Conservation (phyloP, 1,140 invertebrate genomes). For the Brachionus paranguensis region DNA sequence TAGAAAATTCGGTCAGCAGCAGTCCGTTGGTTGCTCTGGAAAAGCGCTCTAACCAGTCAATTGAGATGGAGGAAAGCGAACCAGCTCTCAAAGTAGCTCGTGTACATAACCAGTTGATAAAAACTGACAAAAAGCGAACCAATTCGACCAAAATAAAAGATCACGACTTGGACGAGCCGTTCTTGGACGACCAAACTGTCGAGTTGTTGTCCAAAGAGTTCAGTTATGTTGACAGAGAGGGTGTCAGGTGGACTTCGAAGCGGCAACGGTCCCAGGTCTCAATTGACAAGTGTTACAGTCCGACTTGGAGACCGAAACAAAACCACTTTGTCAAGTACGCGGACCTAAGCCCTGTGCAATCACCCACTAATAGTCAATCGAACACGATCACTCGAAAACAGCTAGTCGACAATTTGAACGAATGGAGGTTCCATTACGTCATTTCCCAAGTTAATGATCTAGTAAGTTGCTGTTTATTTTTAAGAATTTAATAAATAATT, state of each 20-base stretch:
- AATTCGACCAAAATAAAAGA: slow-evolving; percentile 10
- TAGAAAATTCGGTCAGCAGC: neutral
- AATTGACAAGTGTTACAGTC: neutral
- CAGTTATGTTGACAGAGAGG: neutral
- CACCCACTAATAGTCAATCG: neutral
- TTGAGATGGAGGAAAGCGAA: neutral
- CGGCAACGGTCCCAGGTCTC: neutral
- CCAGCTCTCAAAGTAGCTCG: neutral
- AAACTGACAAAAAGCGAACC: slow-evolving; percentile 6
- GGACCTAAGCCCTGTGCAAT: neutral
- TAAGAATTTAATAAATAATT: too few species aligned
- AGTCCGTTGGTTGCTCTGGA: neutral
- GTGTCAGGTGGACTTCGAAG: neutral
- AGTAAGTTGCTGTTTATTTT: neutral
- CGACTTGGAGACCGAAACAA: neutral
- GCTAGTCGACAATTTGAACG: slow-evolving; percentile 11
- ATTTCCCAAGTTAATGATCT: slow-evolving; percentile 35
- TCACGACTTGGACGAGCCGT: neutral
- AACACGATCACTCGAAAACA: neutral
- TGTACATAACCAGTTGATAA: slow-evolving; percentile 15
- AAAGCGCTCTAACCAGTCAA: neutral
- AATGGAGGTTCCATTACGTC: slow-evolving; percentile 17
- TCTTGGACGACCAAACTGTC: slow-evolving; percentile 23
- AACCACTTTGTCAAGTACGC: slow-evolving; percentile 31
- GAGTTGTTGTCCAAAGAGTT: slow-evolving; percentile 8